These are phyloP conservation scores for Drosophila nr. perissopoda DNA, from an alignment of 2,888 invertebrate species.

Conservation along the genomic window DNA sequence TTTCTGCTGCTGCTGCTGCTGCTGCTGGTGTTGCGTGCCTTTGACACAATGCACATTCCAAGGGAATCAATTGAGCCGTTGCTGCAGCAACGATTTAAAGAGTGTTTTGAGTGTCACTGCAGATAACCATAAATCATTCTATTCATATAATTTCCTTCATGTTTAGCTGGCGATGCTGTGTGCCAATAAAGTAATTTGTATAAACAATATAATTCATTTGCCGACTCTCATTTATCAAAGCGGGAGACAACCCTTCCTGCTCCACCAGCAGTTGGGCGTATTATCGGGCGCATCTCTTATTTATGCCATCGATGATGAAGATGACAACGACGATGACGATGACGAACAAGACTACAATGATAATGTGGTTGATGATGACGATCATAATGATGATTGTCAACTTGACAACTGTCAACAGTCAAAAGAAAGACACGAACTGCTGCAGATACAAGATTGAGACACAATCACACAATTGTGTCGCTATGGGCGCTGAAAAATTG, in stretches of 20 bases:
- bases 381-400: slow-evolving; percentile 50
- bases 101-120: background rate
- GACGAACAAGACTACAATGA: slow-evolving; percentile 19
- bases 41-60: slow-evolving; percentile 21
- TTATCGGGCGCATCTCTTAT: slow-evolving; percentile 62
- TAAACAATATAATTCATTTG: slow-evolving; percentile 78
- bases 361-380: slow-evolving; percentile 14
- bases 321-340: slow-evolving; percentile 30
- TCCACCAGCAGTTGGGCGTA: slow-evolving; percentile 10
- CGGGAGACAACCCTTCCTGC: slow-evolving; percentile 50
- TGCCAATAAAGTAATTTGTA: slow-evolving; percentile 79
- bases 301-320: slow-evolving; percentile 62
- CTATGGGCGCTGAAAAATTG: slow-evolving; percentile 72
- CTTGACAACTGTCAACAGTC: slow-evolving; percentile 69
- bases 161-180: slow-evolving; percentile 47
- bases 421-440: slow-evolving; percentile 12
- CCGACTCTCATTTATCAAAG: slow-evolving; percentile 70
- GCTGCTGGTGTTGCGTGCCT: slow-evolving; percentile 23
- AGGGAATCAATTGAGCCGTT: slow-evolving; percentile 16
- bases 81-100: slow-evolving; percentile 22
- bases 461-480: slow-evolving; percentile 44
- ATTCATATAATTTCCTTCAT: slow-evolving; percentile 61
- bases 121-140: slow-evolving; percentile 61
- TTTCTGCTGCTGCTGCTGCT: background rate
- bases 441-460: slow-evolving; percentile 32